These are phyloP conservation scores for Sarotherodon lohbergeri DNA, from an alignment of 2,113 vertebrate genomes.

Conservation along the genomic window DNA sequence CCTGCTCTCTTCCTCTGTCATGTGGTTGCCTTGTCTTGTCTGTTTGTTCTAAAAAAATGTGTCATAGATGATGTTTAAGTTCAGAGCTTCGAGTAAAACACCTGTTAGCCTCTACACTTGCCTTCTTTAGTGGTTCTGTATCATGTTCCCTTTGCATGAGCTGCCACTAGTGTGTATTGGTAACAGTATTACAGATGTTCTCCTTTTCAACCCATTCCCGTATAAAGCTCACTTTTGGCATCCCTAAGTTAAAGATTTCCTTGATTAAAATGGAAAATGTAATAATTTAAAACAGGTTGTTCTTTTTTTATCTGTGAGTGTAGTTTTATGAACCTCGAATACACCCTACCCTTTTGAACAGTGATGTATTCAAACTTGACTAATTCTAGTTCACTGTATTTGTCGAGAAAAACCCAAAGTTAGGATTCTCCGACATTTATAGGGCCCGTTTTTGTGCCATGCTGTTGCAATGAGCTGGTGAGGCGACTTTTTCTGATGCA, in stretches of 20 bases:
- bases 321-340: neutral
- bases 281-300: neutral
- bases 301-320: neutral
- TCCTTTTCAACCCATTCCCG: neutral
- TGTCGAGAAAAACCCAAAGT: neutral
- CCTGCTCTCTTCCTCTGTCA: slow-evolving; percentile 6
- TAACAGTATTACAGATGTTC: neutral
- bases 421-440: neutral
- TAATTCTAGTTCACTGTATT: neutral
- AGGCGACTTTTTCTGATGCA: neutral
- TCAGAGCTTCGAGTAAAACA: neutral
- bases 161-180: neutral
- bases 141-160: neutral
- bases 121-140: neutral
- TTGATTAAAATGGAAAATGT: neutral
- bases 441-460: neutral
- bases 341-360: neutral
- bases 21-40: slow-evolving; percentile 11
- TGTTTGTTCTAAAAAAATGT: neutral
- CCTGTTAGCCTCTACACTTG: neutral
- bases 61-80: neutral
- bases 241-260: neutral
- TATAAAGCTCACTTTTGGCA: neutral
- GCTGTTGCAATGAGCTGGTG: neutral
- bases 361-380: neutral